phyloP scores from a whole-genome alignment of 2,797 vertebrate species.

The Muraenolepis orangiensis region DNA sequence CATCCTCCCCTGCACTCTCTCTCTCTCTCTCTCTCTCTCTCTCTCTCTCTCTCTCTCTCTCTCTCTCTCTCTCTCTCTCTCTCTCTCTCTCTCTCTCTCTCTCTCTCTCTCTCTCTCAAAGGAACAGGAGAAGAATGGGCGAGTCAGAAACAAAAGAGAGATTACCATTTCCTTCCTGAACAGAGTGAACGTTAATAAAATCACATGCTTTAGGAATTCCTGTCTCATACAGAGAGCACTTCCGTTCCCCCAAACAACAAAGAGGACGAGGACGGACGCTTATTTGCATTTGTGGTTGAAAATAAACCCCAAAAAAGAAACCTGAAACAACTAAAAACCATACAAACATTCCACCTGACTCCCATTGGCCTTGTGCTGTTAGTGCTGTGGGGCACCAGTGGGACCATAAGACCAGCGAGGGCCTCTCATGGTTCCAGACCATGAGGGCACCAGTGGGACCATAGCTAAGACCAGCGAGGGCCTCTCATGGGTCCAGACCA shows the following conservation, averaged over 20 bases:
- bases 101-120: neutral
- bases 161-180: slow-evolving; percentile 34
- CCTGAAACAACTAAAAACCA: neutral
- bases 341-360: neutral
- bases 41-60: neutral
- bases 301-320: neutral
- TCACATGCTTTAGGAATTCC: slow-evolving; percentile 31
- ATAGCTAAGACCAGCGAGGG: no score
- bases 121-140: neutral
- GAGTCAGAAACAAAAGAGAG: slow-evolving; percentile 28
- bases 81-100: neutral
- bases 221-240: slow-evolving; percentile 14
- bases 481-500: no score
- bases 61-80: neutral
- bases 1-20: no score
- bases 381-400: neutral
- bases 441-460: no score
- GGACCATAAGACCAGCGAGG: neutral
- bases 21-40: no score
- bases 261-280: slow-evolving; percentile 22
- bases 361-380: neutral
- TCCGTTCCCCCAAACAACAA: neutral
- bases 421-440: no score
- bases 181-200: slow-evolving; percentile 38
- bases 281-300: neutral